Evolutionary conservation across 2,888 invertebrate species (phyloP).

Genomic region (Tachina fera): DNA sequence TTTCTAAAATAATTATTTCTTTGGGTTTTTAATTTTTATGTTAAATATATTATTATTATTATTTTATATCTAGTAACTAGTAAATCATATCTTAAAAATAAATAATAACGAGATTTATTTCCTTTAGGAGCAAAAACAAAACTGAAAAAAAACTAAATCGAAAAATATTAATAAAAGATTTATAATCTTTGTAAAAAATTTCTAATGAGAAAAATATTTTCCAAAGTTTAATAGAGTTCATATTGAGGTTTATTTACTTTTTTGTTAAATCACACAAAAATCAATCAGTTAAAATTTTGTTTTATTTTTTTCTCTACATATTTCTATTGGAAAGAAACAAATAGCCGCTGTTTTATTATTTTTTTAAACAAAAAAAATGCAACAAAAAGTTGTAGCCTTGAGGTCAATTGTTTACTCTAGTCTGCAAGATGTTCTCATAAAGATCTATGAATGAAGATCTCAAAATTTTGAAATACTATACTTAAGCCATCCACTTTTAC

Average conservation of each 20-base stretch:
- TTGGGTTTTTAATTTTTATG: constrained; percentile 12
- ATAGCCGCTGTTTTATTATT: constrained; percentile 12
- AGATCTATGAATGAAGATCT: constrained; percentile 82
- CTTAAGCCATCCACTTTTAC: constrained; percentile 42
- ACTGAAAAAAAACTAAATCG: background rate
- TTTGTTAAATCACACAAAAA: constrained; percentile 68
- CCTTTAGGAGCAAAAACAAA: background rate
- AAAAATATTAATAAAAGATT: constrained; percentile 65
- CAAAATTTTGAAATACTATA: constrained; percentile 74
- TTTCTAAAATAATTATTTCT: constrained; percentile 14
- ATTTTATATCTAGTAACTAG: constrained; percentile 43
- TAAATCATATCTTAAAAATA: constrained; percentile 55
- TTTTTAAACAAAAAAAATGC: background rate
- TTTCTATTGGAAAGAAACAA: constrained; percentile 25
- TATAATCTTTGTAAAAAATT: constrained; percentile 55
- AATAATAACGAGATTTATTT: constrained; percentile 63
- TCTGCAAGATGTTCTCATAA: constrained; percentile 80
- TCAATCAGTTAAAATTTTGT: constrained; percentile 71
- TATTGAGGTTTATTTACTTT: constrained; percentile 34
- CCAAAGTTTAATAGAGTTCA: constrained; percentile 80
- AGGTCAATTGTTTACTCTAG: constrained; percentile 73
- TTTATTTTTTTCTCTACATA: background rate
- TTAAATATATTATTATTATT: constrained; percentile 33
- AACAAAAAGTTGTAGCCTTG: constrained; percentile 54
- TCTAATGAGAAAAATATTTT: constrained; percentile 63